These are phyloP conservation scores for Cryptocephalus moraei DNA, from an alignment of 2,888 invertebrate genomes.

Conservation along the genomic window DNA sequence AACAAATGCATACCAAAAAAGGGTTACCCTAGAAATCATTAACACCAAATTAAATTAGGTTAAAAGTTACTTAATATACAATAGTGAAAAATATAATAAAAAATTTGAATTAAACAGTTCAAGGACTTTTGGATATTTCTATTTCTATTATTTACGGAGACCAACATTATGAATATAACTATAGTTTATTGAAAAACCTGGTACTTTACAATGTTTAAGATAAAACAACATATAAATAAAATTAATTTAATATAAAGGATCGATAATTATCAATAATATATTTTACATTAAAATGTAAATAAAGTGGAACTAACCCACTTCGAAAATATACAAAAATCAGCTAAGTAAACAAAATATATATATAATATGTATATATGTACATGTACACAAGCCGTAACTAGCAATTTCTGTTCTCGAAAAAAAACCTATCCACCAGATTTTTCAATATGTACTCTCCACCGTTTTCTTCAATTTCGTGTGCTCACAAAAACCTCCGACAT, in stretches of 20 bases:
- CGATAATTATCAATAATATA: constrained; percentile 13
- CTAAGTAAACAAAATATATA: constrained; percentile 15
- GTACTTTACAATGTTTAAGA: constrained; percentile 6
- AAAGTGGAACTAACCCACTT: constrained; percentile 5
- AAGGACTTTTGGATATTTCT: constrained; percentile 6
- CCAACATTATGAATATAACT: constrained; percentile 16
- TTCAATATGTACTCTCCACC: constrained; percentile 14
- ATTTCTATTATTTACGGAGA: constrained; percentile 12
- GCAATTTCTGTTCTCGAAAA: constrained; percentile 3
- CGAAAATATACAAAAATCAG: constrained; percentile 15
- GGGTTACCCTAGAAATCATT: constrained; percentile 21
- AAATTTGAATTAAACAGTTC: constrained; percentile 14
- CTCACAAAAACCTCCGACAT: constrained; percentile 14
- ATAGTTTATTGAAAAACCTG: constrained; percentile 22
- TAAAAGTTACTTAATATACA: constrained; percentile 20
- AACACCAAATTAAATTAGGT: constrained; percentile 27
- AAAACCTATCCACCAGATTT: constrained; percentile 18
- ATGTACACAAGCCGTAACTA: constrained; percentile 8
- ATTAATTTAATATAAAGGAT: constrained; percentile 9
- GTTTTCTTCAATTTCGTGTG: constrained; percentile 2
- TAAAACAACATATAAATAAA: constrained; percentile 12
- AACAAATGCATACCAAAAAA: constrained; percentile 20
- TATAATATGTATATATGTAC: constrained; percentile 15
- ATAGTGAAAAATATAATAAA: constrained; percentile 22
- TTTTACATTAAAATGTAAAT: constrained; percentile 13